phyloP scores from a whole-genome alignment of 64 coral and sea anemone species.

The Stylophora pistillata region DNA sequence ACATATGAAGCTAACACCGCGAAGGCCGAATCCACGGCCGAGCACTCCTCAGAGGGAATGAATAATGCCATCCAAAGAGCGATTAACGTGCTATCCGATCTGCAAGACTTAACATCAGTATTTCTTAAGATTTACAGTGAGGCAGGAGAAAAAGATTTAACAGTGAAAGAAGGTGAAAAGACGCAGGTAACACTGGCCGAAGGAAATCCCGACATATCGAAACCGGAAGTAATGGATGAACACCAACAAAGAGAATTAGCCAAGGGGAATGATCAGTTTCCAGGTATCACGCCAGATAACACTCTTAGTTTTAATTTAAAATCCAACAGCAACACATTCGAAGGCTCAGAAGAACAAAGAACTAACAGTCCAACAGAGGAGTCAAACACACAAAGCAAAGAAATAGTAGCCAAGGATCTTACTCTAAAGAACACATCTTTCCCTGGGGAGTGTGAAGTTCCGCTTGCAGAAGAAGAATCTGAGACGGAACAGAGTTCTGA shows the following conservation, averaged over 20 bases:
- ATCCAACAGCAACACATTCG: too few relatives aligned
- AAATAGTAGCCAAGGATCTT: background rate
- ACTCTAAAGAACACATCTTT: background rate
- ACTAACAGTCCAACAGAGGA: conserved; percentile 6
- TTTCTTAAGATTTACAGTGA: background rate
- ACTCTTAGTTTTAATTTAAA: background rate
- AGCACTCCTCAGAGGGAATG: background rate
- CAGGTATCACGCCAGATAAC: background rate
- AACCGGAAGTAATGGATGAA: background rate
- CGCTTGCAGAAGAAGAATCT: background rate
- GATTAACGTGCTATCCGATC: conserved; percentile 16
- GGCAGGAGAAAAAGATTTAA: background rate
- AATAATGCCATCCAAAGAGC: background rate
- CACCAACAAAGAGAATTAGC: background rate
- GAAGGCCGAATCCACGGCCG: background rate
- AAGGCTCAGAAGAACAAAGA: background rate
- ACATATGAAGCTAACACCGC: background rate
- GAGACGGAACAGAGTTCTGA: conserved; percentile 5
- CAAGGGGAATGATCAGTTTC: background rate
- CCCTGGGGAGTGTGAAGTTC: background rate
- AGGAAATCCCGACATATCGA: too few relatives aligned
- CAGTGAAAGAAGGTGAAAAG: background rate
- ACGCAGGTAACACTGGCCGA: background rate
- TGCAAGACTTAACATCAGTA: conserved; percentile 35
- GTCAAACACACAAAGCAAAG: background rate